These are phyloP conservation scores for Rhadina sibilatrix DNA, from an alignment of 2,113 vertebrate species.

Conservation along the genomic window DNA sequence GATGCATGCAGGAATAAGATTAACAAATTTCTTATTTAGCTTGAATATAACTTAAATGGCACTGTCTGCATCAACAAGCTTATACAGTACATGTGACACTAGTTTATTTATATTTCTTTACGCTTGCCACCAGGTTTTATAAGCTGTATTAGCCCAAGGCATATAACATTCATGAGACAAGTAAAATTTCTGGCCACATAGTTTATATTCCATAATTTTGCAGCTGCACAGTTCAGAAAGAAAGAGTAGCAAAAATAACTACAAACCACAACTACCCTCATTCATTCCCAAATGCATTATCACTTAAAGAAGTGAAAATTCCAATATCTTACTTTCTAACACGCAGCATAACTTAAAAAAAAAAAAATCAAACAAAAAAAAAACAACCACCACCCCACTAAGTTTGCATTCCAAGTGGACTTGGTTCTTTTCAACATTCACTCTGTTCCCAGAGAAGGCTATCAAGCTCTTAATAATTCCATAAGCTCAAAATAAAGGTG, in stretches of 20 bases:
- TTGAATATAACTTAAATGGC: not conserved
- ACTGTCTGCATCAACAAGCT: not conserved
- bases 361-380: not conserved
- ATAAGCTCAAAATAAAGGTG: slow-evolving; percentile 31
- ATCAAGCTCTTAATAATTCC: not conserved
- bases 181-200: not conserved
- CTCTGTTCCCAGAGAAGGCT: not conserved
- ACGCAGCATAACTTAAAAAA: not conserved
- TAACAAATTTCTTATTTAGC: slow-evolving; percentile 12
- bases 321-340: not conserved
- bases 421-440: not conserved
- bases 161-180: not conserved
- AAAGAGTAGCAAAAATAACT: not conserved
- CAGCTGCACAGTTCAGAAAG: not conserved
- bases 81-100: not conserved
- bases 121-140: not conserved
- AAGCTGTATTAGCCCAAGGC: not conserved
- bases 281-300: slow-evolving; percentile 11
- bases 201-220: not conserved
- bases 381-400: not conserved
- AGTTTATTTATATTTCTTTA: not conserved
- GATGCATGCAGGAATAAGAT: slow-evolving; percentile 6
- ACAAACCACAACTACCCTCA: not conserved
- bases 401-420: not conserved
- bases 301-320: not conserved